A percentile compares a stretch with the other conserved stretches of the same genome.
These are phyloP conservation scores for Accipiter virgatus DNA, from an alignment of 2,113 vertebrate species.

Conservation along the genomic window DNA sequence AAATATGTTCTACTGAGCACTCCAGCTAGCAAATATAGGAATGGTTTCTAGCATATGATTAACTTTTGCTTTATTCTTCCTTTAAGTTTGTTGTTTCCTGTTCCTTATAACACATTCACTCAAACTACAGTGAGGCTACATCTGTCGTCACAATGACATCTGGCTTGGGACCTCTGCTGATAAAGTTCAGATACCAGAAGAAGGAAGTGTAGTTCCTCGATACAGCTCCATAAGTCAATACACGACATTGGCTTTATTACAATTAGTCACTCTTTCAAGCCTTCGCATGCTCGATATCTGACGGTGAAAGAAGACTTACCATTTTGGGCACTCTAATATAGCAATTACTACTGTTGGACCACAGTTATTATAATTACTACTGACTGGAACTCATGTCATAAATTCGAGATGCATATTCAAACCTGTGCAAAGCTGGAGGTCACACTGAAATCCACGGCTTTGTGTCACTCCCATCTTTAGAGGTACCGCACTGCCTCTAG, in stretches of 20 bases:
- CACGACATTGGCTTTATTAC: background rate
- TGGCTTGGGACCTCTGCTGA: background rate
- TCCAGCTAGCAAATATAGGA: background rate
- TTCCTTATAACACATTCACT: background rate
- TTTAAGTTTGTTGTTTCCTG: background rate
- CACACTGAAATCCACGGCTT: background rate
- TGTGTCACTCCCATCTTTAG: background rate
- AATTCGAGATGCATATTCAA: background rate
- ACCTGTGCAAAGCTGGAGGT: background rate
- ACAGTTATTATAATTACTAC: background rate
- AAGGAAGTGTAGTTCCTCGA: constrained; percentile 40
- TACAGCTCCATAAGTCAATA: background rate
- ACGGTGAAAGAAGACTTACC: background rate
- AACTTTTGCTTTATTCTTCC: background rate
- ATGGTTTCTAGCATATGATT: background rate
- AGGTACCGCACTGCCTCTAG: accelerated
- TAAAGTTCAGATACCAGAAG: background rate
- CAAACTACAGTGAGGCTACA: background rate
- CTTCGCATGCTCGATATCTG: background rate
- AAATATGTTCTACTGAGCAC: background rate
- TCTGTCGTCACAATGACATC: background rate
- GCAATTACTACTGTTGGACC: background rate
- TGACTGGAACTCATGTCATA: background rate
- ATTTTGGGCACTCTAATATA: background rate
- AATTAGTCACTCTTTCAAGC: background rate